Evolutionary conservation across 1,140 invertebrate genomes (phyloP), one percentile per base, ranked within the genome.

Genomic region (Alviniconcha marisindica): DNA sequence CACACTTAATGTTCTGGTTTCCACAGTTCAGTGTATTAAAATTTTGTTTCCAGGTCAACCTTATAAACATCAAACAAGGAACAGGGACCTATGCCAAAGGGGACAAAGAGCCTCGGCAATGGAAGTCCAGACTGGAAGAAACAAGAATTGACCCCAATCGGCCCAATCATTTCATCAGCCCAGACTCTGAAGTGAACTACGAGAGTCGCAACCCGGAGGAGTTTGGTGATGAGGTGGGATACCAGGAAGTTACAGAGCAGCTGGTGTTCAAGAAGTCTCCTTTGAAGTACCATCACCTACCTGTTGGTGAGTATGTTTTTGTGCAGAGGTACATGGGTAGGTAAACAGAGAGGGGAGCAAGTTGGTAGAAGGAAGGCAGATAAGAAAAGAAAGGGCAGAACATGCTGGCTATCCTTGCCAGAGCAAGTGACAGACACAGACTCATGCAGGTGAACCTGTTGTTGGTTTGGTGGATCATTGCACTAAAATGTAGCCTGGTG

Each of bases 171-270:
- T 91, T 88, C 73, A 86, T 91, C 15, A 83, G 87, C 38, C 56
- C 82, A 63, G 83, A 81, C 33, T 90, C 91, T 1, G 24, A 69
- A 12, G 80, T 87, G 5, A 92, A 92, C 77, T 92, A 87, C 86
- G 89, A 91, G 84, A 73, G 36, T n/a, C 81, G 77, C 48, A 90
- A 92, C 78, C 36, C 77, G 31, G 85, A 83, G 21, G 91, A 92
- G 82, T 92, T 90, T 88, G 91, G 91, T 48, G 91, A 92, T 86
- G 89, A 89, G 40, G 87, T 90, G 63, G 90, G 91, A 1, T 92
- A 90, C 69, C 91, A 91, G 84, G 88, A 89, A 84, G 54, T 82
- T 2, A 18, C 85, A 5, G 88, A 91, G 80, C 85, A 74, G 73
- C 40, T 87, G 44, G 38, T 81, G 54, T 84, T 91, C 31, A 38